Conservation (phyloP, 2,888 invertebrate genomes). For the Trissonchulus sp. region DNA sequence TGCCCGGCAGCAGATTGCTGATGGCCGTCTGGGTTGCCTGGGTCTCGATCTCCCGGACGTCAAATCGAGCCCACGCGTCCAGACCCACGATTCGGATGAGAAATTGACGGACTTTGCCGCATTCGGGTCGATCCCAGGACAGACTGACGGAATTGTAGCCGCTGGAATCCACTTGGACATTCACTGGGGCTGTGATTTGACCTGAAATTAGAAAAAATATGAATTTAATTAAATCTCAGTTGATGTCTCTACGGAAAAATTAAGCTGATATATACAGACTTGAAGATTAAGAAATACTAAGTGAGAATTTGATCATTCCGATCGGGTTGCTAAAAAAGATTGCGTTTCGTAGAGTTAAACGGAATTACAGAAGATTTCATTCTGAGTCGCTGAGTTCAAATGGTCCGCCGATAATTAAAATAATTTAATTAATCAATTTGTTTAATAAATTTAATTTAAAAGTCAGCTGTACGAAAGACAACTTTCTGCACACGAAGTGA, state of each 20-base stretch:
- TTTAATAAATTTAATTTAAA: too few species aligned
- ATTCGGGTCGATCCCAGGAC: conserved; percentile 49
- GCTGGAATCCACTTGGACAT: conserved; percentile 43
- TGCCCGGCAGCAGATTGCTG: conserved; percentile 48
- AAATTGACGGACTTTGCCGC: conserved; percentile 44
- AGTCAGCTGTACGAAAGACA: too few species aligned
- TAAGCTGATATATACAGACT: too few species aligned
- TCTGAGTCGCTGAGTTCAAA: too few species aligned
- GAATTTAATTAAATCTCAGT: conserved; percentile 8
- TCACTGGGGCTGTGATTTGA: conserved; percentile 46
- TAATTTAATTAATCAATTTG: too few species aligned
- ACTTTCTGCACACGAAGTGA: too few species aligned
- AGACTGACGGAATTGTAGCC: conserved; percentile 46
- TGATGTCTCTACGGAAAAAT: background rate
- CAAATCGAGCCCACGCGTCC: conserved; percentile 41
- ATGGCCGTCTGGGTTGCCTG: conserved; percentile 39
- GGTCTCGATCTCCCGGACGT: conserved; percentile 41
- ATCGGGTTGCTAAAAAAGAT: too few species aligned
- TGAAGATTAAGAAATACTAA: too few species aligned
- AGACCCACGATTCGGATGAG: background rate
- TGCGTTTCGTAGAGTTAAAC: too few species aligned
- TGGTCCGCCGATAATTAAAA: too few species aligned
- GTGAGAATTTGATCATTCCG: too few species aligned
- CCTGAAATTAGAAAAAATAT: conserved; percentile 38
- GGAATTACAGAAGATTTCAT: too few species aligned